Evolutionary conservation across 2,888 invertebrate genomes (phyloP).

Genomic region (Bembecia ichneumoniformis): DNA sequence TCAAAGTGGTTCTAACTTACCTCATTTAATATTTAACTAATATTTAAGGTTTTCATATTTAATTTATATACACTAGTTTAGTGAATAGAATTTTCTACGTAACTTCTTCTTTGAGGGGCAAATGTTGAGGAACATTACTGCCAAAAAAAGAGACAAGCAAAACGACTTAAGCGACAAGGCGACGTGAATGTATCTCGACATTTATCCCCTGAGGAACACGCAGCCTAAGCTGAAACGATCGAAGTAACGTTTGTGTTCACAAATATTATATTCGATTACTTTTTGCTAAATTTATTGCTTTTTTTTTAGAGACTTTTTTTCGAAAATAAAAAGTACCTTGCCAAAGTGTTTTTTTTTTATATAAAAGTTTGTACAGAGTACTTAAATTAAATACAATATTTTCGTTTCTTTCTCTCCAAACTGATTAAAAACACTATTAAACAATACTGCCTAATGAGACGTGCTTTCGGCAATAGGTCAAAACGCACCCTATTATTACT

Average conservation of each 20-base stretch:
- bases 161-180: no score
- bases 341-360: slow-evolving; percentile 40
- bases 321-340: slow-evolving; percentile 31
- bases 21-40: slow-evolving; percentile 62
- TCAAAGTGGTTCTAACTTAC: slow-evolving; percentile 67
- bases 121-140: no score
- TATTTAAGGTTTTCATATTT: slow-evolving; percentile 49
- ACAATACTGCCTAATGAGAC: background rate
- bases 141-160: no score
- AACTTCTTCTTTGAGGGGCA: background rate
- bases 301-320: slow-evolving; percentile 8
- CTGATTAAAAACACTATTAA: background rate
- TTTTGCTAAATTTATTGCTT: slow-evolving; percentile 2
- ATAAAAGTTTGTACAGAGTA: slow-evolving; percentile 30
- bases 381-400: slow-evolving; percentile 23
- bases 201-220: no score
- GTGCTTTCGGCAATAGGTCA: background rate
- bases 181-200: no score
- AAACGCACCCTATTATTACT: no score
- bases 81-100: slow-evolving; percentile 26
- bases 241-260: slow-evolving; percentile 1
- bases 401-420: slow-evolving; percentile 19
- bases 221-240: slow-evolving; percentile 1
- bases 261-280: slow-evolving; percentile 12
- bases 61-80: slow-evolving; percentile 37